Conservation (phyloP, 2,888 invertebrate species). For the Peribatodes rhomboidaria region DNA sequence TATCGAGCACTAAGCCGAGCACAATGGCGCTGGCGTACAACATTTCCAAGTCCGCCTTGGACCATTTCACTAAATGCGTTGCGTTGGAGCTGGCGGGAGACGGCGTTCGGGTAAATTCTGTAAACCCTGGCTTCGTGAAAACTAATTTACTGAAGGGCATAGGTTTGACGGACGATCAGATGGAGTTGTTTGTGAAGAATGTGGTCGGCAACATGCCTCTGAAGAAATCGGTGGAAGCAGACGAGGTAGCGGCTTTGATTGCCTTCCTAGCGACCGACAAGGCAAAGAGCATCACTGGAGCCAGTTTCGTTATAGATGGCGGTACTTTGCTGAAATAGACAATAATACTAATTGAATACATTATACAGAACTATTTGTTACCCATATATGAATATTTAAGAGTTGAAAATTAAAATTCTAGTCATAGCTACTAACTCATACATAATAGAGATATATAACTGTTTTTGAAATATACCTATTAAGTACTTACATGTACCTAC, state of each 20-base stretch:
- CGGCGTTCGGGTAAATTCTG: slow-evolving; percentile 94
- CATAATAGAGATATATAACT: too few relatives aligned
- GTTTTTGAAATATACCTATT: too few relatives aligned
- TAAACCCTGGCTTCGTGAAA: slow-evolving; percentile 97
- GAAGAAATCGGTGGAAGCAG: slow-evolving; percentile 91
- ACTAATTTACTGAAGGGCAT: slow-evolving; percentile 93
- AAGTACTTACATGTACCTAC: too few relatives aligned
- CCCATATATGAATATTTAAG: too few relatives aligned
- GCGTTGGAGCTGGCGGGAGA: slow-evolving; percentile 94
- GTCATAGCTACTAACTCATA: too few relatives aligned
- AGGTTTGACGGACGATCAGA: slow-evolving; percentile 87
- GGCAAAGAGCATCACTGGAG: slow-evolving; percentile 96
- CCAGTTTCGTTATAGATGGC: slow-evolving; percentile 73
- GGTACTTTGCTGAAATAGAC: slow-evolving; percentile 65
- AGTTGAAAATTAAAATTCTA: too few relatives aligned
- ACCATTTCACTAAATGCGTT: slow-evolving; percentile 96
- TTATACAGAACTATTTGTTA: too few relatives aligned
- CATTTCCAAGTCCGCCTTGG: slow-evolving; percentile 96
- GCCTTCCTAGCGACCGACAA: slow-evolving; percentile 95
- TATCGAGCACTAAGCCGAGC: slow-evolving; percentile 89
- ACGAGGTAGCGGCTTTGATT: slow-evolving; percentile 96
- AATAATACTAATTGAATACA: too few relatives aligned
- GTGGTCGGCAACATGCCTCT: slow-evolving; percentile 92
- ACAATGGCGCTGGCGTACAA: slow-evolving; percentile 94
- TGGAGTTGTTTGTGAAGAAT: slow-evolving; percentile 90